Conservation (phyloP, 2,888 invertebrate genomes). For the Ceratothoa steindachneri region DNA sequence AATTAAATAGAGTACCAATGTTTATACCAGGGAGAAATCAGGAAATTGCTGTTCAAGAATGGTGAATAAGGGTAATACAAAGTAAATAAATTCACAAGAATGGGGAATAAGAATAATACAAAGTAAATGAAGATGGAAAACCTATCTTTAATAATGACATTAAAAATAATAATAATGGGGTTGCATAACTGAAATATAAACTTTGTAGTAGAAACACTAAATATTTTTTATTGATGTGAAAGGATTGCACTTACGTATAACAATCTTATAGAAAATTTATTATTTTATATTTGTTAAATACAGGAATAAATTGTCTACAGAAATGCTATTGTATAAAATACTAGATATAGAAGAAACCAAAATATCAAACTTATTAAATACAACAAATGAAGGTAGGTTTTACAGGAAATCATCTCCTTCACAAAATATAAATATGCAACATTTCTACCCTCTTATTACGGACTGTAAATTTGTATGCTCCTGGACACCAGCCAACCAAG, state of each 20-base stretch:
- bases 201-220: neutral
- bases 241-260: neutral
- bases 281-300: neutral
- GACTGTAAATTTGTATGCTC: neutral
- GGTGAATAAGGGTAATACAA: neutral
- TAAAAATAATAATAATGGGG: neutral
- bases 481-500: conserved; percentile 7
- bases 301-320: neutral
- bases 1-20: neutral
- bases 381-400: neutral
- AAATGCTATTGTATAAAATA: conserved; percentile 5
- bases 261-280: neutral
- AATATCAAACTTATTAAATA: conserved; percentile 4
- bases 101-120: neutral
- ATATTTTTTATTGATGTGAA: neutral
- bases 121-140: neutral
- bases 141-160: neutral
- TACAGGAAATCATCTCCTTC: neutral
- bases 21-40: no score
- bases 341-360: neutral
- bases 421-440: neutral
- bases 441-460: neutral
- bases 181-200: neutral
- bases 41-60: no score
- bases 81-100: neutral